phyloP scores from a whole-genome alignment of 2,888 invertebrate species.

The Dicycla oo region DNA sequence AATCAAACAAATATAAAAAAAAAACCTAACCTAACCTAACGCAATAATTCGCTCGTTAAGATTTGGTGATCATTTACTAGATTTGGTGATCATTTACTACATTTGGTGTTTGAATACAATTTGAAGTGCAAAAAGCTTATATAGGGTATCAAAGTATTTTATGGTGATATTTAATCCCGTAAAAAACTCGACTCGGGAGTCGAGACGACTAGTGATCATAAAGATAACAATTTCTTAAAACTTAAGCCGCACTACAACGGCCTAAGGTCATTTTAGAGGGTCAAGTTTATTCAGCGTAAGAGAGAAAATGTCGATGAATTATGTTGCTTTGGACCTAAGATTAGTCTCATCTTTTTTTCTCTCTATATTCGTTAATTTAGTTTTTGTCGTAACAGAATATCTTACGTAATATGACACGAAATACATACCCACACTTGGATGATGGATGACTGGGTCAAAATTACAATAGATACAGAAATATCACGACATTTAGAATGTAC shows the following conservation, averaged over 20 bases:
- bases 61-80: too few species aligned
- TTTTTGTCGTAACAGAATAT: constrained; percentile 5
- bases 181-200: constrained; percentile 2
- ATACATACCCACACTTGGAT: neutral
- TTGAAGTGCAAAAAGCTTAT: too few species aligned
- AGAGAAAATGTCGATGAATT: constrained; percentile 25
- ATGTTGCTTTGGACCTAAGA: constrained; percentile 17
- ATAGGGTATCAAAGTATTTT: too few species aligned
- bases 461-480: neutral
- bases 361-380: neutral
- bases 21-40: too few species aligned
- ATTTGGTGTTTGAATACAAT: too few species aligned
- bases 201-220: neutral
- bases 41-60: too few species aligned
- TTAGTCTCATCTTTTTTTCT: constrained; percentile 20
- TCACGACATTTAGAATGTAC: neutral
- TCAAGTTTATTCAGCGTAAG: constrained; percentile 11
- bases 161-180: too few species aligned
- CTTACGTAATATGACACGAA: neutral
- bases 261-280: constrained; percentile 7
- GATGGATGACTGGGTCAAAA: neutral
- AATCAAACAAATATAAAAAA: too few species aligned
- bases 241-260: neutral
- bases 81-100: too few species aligned
- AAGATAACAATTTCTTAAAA: constrained; percentile 17